Base-by-base conservation (phyloP, 2,888 invertebrate species). In the Hirtodrosophila alboralis region DNA sequence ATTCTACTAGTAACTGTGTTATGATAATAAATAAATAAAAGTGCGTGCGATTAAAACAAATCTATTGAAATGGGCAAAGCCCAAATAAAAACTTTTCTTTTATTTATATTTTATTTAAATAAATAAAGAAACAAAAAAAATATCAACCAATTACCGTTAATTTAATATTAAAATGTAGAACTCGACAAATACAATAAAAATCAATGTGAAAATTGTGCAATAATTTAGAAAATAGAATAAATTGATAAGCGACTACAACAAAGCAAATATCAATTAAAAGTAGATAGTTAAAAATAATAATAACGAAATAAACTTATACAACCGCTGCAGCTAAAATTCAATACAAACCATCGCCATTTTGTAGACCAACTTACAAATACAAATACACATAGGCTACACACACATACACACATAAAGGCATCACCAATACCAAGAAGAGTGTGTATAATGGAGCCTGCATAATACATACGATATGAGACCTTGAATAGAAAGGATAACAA, bases 151-250 rank as follows among this genome's bases (percentile, higher is more conserved):
- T n/a, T n/a, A n/a, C n/a, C n/a, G 53, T 43, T 14, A 26, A 33
- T 18, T 18, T 4, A 8, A 44, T 23, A n/a, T 3, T 5, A 16
- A 13, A 21, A 28, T 36, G 33, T 56, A 13, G n/a, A 41, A 13
- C 14, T 3, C 8, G 33, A 28, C 13, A 23, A 30, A 31, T 31
- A 52, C 36, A 53, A 36, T 28, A 41, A 33, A n/a, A 44, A 33
- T 51, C 13, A 62, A 53, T 58, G 56, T 69, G 58, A 23, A 66
- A 47, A 65, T 53, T 74, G 84, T 69, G 76, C 70, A 83, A 85
- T 76, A 81, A 73, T 67, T 61, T 69, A 69, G 56, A 61, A 48
- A 63, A 69, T 75, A 4, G 36, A 66, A 83, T 74, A 75, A 86
- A 70, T 78, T 56, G 9, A 34, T 84, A 84, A 80, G 77, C 28